These are phyloP conservation scores for Romanogobio albipinnatus DNA, from an alignment of 2,113 vertebrate genomes.

Conservation along the genomic window DNA sequence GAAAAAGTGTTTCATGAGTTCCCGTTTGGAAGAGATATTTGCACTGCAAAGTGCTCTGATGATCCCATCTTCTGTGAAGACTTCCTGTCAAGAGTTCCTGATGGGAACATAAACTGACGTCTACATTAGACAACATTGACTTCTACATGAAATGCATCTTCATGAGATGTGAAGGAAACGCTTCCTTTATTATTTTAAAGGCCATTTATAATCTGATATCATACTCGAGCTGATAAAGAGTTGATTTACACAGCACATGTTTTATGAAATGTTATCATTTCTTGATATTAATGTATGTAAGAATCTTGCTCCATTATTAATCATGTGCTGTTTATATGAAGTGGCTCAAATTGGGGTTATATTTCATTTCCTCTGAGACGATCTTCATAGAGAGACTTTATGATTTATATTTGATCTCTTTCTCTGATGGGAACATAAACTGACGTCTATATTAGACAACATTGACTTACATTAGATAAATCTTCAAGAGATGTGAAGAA, in stretches of 20 bases:
- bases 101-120: background rate
- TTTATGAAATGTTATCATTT: background rate
- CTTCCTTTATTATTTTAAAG: background rate
- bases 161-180: background rate
- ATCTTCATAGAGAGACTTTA: background rate
- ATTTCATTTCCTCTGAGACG: background rate
- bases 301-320: background rate
- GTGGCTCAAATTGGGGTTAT: background rate
- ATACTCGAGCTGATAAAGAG: background rate
- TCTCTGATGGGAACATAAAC: background rate
- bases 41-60: background rate
- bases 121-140: background rate
- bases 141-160: background rate
- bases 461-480: background rate
- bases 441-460: background rate
- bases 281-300: background rate
- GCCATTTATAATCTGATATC: background rate
- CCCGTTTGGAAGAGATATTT: slow-evolving; percentile 10
- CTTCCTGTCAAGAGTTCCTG: background rate
- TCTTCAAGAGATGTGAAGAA: background rate
- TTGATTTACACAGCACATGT: background rate
- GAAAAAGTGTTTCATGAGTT: background rate
- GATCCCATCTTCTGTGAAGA: slow-evolving; percentile 1
- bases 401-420: background rate
- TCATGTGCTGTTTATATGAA: background rate